A percentile compares a stretch with the other conserved stretches of the same genome.
Evolutionary conservation across 2,797 vertebrate species (phyloP).

Genomic region (Lutra lutra): DNA sequence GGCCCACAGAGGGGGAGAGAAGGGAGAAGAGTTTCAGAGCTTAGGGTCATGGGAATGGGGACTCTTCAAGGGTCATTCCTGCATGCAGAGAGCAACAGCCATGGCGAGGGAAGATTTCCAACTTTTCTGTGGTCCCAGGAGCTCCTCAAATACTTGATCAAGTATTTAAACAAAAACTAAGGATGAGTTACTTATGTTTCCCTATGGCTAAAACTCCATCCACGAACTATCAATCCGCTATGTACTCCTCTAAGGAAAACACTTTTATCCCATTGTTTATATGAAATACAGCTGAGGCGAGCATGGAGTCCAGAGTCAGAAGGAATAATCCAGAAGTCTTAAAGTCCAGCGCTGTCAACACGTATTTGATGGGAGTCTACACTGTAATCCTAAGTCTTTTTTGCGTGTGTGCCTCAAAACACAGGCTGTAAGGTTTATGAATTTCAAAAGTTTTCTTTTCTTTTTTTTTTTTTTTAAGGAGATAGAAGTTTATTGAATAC

Average conservation of each 20-base stretch:
- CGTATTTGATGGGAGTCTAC: neutral
- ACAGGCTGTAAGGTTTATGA: neutral
- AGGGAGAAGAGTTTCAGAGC: neutral
- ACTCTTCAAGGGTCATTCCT: neutral
- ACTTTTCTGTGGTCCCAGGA: neutral
- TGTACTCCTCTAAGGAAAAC: neutral
- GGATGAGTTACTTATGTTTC: neutral
- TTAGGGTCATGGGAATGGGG: neutral
- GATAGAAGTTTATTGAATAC: neutral
- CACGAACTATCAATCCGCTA: neutral
- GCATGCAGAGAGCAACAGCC: neutral
- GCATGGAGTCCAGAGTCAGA: neutral
- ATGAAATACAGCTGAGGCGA: neutral
- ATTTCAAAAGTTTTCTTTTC: constrained; percentile 1
- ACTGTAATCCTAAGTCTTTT: neutral
- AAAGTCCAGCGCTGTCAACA: neutral
- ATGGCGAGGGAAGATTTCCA: neutral
- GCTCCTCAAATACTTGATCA: neutral
- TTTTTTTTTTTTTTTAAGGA: neutral
- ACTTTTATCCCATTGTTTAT: neutral
- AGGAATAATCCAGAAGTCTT: neutral
- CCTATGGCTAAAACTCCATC: neutral
- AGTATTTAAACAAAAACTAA: constrained; percentile 1
- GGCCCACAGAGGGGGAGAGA: neutral
- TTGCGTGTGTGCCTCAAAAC: neutral